Base-by-base conservation (phyloP, 2,888 invertebrate genomes). In the Xestia xanthographa region DNA sequence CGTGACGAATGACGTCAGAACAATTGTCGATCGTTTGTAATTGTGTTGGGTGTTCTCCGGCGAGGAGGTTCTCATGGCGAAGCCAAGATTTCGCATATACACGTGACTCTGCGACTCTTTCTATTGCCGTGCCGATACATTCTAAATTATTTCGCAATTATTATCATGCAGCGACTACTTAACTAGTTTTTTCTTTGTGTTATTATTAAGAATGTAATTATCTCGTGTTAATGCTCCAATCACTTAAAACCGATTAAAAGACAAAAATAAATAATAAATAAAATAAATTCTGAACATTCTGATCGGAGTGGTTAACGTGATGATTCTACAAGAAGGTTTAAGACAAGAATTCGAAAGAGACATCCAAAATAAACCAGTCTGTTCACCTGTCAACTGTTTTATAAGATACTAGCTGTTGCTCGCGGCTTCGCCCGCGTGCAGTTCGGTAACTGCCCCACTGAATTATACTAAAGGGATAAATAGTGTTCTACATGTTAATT, bases 1-100 rank as follows among this genome's bases (percentile, higher is more conserved):
- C 94, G 94, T 94, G 95, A 93, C 90, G 92, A 91, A 92, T 92
- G 91, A 91, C 92, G 94, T 92, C 93, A 93, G 88, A 90, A 91
- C 93, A 92, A 93, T 94, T 94, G 94, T 92, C 93, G 92, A 93
- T 92, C 90, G 91, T 85, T 84, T 89, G 90, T 88, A 88, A 89
- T 91, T 90, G 88, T 86, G 87, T 85, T 89, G 89, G 86, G 86
- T 88, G 85, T 86, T 73, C 75, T 74, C 60, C 66, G 73, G 66
- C 68, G 83, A 80, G 83, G 88, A 75, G 86, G 91, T 95, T 95
- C 95, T 93, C 95, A 94, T 93, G 93, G 86, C 83, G 84, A 88
- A 87, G 89, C 74, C 71, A 79, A 85, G 84, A 89, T 92, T 94
- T 95, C 94, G 91, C 95, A 88, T 87, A 83, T 83, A 89, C 91